Conservation (phyloP, 1,140 invertebrate species). For the Trichonephila clavata region DNA sequence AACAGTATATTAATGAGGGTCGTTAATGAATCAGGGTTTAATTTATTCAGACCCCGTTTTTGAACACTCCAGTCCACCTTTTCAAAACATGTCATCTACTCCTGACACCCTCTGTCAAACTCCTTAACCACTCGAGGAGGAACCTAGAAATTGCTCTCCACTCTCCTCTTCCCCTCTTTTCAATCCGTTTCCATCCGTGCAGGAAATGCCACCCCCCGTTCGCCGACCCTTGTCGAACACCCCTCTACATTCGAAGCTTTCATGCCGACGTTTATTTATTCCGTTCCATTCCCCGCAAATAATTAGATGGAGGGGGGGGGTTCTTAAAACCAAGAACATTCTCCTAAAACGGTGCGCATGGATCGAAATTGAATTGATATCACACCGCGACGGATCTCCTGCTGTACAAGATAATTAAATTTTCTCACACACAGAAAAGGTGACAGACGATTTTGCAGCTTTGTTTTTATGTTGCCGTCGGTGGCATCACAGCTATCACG, state of each 20-base stretch:
- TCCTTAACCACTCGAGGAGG: not conserved
- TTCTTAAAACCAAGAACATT: not conserved
- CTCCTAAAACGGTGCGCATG: not conserved
- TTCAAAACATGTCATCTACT: conserved; percentile 32
- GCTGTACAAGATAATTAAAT: conserved; percentile 20
- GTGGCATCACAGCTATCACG: not conserved
- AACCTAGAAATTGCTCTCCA: conserved; percentile 12
- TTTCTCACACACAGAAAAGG: not conserved
- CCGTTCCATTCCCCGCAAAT: not conserved
- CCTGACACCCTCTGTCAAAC: conserved; percentile 17
- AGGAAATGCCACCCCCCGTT: not conserved
- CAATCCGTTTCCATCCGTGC: conserved; percentile 4
- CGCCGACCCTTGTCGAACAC: not conserved
- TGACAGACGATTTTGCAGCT: conserved; percentile 21
- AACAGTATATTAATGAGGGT: conserved; percentile 10
- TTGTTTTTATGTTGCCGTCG: not conserved
- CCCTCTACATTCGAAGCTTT: not conserved
- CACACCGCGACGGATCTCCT: not conserved
- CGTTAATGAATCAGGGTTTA: conserved; percentile 29
- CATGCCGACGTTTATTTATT: not conserved
- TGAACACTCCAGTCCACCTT: conserved; percentile 32
- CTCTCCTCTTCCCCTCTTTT: not conserved
- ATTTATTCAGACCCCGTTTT: conserved; percentile 29
- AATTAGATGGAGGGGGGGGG: not conserved
- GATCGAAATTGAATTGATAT: conserved; percentile 11